Conservation (phyloP, 2,113 vertebrate genomes). For the Galemys pyrenaicus region DNA sequence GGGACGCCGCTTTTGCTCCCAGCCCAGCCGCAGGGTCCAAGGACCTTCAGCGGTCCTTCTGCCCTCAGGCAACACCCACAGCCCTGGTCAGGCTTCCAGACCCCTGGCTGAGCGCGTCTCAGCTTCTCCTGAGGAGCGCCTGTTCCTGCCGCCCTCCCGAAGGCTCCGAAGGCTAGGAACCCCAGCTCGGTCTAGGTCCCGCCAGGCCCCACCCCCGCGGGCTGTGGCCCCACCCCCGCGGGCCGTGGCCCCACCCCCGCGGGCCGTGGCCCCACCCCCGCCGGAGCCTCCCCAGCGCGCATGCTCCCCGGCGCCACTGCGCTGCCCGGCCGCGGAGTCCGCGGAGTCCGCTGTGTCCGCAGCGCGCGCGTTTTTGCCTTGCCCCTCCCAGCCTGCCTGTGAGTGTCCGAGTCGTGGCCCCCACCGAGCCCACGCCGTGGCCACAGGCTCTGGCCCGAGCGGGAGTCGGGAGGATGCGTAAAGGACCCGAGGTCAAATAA, state of each 20-base stretch:
- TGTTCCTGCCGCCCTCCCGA: too few species aligned
- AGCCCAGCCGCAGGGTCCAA: neutral
- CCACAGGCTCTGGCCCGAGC: neutral
- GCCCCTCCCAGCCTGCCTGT: neutral
- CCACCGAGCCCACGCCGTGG: neutral
- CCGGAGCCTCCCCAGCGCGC: neutral
- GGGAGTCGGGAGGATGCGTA: neutral
- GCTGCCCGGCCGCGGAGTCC: too few species aligned
- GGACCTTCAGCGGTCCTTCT: neutral
- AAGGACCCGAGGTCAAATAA: neutral
- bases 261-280: fast-evolving
- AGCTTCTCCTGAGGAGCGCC: too few species aligned
- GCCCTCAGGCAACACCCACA: neutral
- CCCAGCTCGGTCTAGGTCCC: neutral
- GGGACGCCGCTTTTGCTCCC: neutral
- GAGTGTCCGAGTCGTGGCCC: neutral
- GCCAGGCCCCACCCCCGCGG: neutral
- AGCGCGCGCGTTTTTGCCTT: fast-evolving
- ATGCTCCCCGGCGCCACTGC: neutral
- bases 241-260: neutral
- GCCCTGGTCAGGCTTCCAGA: neutral
- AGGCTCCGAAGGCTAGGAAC: neutral
- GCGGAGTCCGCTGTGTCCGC: fast-evolving
- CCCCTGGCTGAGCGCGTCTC: too few species aligned
- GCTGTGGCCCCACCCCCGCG: fast-evolving